Evolutionary conservation across 2,888 invertebrate genomes (phyloP).

Genomic region (Frankliniella fusca): DNA sequence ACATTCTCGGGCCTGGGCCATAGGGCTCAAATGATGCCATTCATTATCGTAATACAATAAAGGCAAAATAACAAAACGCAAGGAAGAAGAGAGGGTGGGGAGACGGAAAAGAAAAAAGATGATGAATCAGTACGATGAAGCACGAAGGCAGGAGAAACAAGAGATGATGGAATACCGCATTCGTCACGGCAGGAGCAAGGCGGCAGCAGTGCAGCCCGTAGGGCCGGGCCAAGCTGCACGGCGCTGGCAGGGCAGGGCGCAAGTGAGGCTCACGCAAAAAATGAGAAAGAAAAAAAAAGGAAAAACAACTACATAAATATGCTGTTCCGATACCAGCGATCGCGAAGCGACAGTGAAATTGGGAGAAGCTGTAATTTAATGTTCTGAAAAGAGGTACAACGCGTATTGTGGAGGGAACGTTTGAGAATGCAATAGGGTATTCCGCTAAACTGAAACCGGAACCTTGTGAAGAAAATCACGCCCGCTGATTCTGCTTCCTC

Average conservation of each 20-base stretch:
- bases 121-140: not conserved
- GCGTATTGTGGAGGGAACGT: too few species aligned
- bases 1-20: not conserved
- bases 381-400: too few species aligned
- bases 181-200: not conserved
- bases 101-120: not conserved
- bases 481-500: too few species aligned
- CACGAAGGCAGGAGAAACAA: not conserved
- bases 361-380: too few species aligned
- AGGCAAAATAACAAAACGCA: not conserved
- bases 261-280: not conserved
- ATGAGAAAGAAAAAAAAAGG: too few species aligned
- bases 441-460: too few species aligned
- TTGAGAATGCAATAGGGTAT: too few species aligned
- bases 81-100: not conserved
- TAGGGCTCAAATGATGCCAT: not conserved
- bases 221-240: not conserved
- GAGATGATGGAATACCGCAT: slow-evolving; percentile 1
- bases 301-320: too few species aligned
- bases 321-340: too few species aligned
- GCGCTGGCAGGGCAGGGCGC: not conserved
- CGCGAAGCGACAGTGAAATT: too few species aligned
- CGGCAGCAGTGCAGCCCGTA: not conserved
- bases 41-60: slow-evolving; percentile 1
- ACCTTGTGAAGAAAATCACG: too few species aligned